These are phyloP conservation scores for Papilio polyxenes DNA, from an alignment of 1,140 invertebrate species.

Conservation along the genomic window DNA sequence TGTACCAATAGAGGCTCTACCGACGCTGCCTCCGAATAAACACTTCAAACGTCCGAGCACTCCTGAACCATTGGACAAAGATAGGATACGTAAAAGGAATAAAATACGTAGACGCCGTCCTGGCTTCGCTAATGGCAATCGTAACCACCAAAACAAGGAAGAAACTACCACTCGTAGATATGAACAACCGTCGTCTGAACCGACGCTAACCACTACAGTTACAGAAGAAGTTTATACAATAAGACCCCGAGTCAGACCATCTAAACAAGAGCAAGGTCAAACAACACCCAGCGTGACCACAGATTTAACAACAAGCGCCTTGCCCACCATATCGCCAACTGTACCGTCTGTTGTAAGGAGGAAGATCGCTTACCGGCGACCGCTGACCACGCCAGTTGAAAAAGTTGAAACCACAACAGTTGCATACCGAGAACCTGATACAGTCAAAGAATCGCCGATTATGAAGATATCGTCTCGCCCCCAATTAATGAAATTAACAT, in stretches of 20 bases:
- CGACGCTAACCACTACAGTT: constrained; percentile 54
- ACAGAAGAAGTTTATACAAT: constrained; percentile 67
- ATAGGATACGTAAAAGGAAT: constrained; percentile 71
- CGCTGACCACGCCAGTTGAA: constrained; percentile 60
- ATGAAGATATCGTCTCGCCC: constrained; percentile 77
- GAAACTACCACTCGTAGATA: constrained; percentile 59
- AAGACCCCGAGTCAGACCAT: constrained; percentile 65
- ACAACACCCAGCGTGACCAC: constrained; percentile 73
- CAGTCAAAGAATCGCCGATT: constrained; percentile 74
- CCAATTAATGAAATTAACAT: constrained; percentile 54
- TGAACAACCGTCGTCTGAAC: constrained; percentile 51
- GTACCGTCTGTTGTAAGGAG: constrained; percentile 74
- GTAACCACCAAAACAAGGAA: constrained; percentile 56
- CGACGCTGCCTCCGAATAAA: constrained; percentile 74
- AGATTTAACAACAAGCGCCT: constrained; percentile 76
- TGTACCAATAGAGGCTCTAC: constrained; percentile 60
- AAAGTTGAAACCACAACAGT: constrained; percentile 68
- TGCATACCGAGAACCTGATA: constrained; percentile 51
- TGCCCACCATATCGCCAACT: constrained; percentile 75
- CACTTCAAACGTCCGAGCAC: constrained; percentile 74
- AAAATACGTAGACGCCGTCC: constrained; percentile 76
- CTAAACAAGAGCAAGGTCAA: constrained; percentile 61
- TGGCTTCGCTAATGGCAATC: constrained; percentile 55
- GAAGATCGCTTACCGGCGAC: constrained; percentile 59
- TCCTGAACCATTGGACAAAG: constrained; percentile 63